phyloP scores from a whole-genome alignment of 2,113 vertebrate genomes.

The Calyptommatus sinebrachiatus region DNA sequence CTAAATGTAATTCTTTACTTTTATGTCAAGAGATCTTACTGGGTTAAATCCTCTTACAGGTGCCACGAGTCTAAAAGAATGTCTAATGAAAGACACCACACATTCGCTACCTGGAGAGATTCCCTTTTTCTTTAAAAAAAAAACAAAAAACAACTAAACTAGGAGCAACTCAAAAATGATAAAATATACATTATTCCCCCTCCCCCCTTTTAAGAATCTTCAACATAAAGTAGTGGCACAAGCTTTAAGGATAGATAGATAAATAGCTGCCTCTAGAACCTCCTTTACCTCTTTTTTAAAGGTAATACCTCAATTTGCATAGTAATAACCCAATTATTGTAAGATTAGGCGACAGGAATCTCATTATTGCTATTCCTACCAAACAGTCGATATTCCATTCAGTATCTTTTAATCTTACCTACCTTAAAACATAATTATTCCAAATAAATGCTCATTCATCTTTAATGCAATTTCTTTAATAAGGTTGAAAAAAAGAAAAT shows the following conservation, averaged over 20 bases:
- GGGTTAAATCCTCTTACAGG: constrained; percentile 63
- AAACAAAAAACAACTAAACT: constrained; percentile 17
- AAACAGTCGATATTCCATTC: constrained; percentile 79
- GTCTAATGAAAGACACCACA: constrained; percentile 41
- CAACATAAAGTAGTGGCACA: constrained; percentile 59
- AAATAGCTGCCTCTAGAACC: constrained; percentile 71
- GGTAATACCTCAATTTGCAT: constrained; percentile 82
- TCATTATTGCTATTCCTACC: constrained; percentile 79
- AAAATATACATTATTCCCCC: constrained; percentile 59
- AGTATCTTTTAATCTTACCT: constrained; percentile 76
- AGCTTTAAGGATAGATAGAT: constrained; percentile 70
- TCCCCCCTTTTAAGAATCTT: constrained; percentile 55
- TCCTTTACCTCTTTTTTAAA: constrained; percentile 67
- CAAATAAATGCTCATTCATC: constrained; percentile 75
- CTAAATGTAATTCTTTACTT: too few species aligned
- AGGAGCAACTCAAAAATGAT: constrained; percentile 37
- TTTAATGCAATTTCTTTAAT: constrained; percentile 78
- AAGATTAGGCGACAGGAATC: constrained; percentile 81
- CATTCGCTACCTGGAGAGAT: constrained; percentile 60
- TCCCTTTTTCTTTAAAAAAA: background rate
- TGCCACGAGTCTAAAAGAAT: constrained; percentile 52
- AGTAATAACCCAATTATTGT: constrained; percentile 83
- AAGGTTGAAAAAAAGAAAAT: constrained; percentile 55
- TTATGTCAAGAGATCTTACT: background rate
- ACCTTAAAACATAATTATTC: constrained; percentile 80